phyloP scores from a whole-genome alignment of 2,113 vertebrate species.

The Crotophaga sulcirostris region DNA sequence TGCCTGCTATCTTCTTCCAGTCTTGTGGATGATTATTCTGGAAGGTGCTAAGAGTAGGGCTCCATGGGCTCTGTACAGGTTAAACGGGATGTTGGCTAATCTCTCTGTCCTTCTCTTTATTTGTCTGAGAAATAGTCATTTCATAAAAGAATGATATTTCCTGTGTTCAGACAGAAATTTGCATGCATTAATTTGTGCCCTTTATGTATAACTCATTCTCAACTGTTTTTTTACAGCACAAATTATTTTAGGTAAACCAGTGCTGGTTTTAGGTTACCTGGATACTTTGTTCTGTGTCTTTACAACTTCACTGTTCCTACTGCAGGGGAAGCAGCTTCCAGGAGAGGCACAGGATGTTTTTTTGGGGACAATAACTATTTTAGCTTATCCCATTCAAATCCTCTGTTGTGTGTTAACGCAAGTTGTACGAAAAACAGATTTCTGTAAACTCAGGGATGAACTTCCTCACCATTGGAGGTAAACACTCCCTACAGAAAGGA shows the following conservation, averaged over 20 bases:
- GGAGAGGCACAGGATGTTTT: background rate
- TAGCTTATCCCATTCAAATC: background rate
- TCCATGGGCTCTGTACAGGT: background rate
- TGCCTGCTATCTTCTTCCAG: background rate
- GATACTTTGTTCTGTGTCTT: background rate
- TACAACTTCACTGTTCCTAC: background rate
- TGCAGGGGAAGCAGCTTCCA: background rate
- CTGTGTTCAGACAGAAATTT: background rate
- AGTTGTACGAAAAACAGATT: background rate
- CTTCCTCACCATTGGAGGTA: background rate
- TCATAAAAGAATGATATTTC: background rate
- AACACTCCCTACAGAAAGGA: background rate
- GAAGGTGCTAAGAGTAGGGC: background rate
- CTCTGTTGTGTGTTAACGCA: background rate
- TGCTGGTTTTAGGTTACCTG: background rate
- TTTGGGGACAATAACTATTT: background rate
- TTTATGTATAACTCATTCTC: background rate
- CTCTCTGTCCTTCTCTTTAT: background rate
- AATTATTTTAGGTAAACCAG: background rate
- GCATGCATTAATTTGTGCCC: background rate
- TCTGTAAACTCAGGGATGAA: background rate
- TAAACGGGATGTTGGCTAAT: background rate
- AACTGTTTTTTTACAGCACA: background rate
- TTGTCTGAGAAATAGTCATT: background rate
- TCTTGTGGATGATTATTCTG: background rate